A percentile compares a stretch with the other conserved stretches of the same genome.
Conservation (phyloP, 2,797 vertebrate species). For the Glossophaga mutica region DNA sequence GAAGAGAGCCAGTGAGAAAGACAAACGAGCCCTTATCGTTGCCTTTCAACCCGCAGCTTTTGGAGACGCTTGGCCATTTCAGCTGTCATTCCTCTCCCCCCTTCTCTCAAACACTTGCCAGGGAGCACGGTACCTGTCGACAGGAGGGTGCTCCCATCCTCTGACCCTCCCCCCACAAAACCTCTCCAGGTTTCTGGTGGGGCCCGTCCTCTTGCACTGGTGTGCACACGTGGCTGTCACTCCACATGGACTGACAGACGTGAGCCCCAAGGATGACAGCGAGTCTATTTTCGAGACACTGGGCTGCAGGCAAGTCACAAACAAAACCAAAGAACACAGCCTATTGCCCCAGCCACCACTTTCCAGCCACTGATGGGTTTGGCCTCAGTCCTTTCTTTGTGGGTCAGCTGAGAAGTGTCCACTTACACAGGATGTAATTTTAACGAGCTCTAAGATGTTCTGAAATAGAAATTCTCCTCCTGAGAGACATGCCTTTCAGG, state of each 20-base stretch:
- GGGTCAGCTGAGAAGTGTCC: conserved; percentile 66
- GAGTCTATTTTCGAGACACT: conserved; percentile 52
- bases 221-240: rapidly evolving
- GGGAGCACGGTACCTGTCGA: neutral
- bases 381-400: conserved; percentile 56
- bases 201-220: rapidly evolving
- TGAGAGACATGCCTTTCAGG: neutral
- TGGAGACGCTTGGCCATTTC: neutral
- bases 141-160: neutral
- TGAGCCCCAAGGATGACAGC: neutral
- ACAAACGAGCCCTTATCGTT: neutral
- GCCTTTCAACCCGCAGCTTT: neutral
- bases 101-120: neutral
- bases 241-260: neutral
- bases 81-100: neutral
- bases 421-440: conserved; percentile 72
- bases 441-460: conserved; percentile 45
- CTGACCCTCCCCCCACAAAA: neutral
- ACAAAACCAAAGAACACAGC: conserved; percentile 65
- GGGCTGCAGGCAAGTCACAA: conserved; percentile 37
- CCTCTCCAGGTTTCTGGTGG: neutral
- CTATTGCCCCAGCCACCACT: conserved; percentile 40
- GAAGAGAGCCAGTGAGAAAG: conserved; percentile 29
- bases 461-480: conserved; percentile 59
- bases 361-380: conserved; percentile 63